phyloP scores from a whole-genome alignment of 2,888 invertebrate genomes.

The Fragum fragum region DNA sequence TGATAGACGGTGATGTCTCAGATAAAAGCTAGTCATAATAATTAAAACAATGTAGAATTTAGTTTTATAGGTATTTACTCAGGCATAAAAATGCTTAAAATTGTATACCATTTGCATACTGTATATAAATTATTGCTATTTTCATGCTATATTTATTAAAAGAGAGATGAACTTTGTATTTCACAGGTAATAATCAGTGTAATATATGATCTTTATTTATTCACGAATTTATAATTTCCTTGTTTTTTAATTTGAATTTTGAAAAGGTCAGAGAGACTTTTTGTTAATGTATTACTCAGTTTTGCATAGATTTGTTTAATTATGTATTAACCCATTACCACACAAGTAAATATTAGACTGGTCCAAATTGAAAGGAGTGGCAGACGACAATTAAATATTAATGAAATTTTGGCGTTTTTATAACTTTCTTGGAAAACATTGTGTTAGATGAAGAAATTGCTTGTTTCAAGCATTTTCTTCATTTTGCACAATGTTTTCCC shows the following conservation, averaged over 20 bases:
- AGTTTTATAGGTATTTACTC: slow-evolving; percentile 11
- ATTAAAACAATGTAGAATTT: slow-evolving; percentile 16
- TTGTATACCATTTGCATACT: slow-evolving; percentile 17
- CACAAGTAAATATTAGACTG: too few species aligned
- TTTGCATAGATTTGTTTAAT: slow-evolving; percentile 15
- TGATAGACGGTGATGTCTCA: slow-evolving; percentile 10
- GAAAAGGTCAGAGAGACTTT: slow-evolving; percentile 19
- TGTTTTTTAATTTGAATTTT: slow-evolving; percentile 22
- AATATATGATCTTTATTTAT: slow-evolving; percentile 22
- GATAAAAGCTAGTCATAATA: slow-evolving; percentile 22
- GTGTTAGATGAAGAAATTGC: too few species aligned
- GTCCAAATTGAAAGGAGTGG: too few species aligned
- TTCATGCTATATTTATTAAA: slow-evolving; percentile 29
- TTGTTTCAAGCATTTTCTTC: too few species aligned
- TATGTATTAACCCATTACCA: too few species aligned
- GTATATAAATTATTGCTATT: slow-evolving; percentile 15
- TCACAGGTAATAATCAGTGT: slow-evolving; percentile 16
- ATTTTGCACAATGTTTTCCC: too few species aligned
- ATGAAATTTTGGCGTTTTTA: too few species aligned
- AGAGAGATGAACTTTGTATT: slow-evolving; percentile 25
- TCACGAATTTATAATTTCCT: slow-evolving; percentile 28
- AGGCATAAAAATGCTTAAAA: slow-evolving; percentile 16
- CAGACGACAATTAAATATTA: too few species aligned
- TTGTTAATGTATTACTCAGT: slow-evolving; percentile 14
- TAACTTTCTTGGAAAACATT: too few species aligned